Base-by-base conservation (phyloP, 1,140 invertebrate species). In the Phthorimaea operculella region DNA sequence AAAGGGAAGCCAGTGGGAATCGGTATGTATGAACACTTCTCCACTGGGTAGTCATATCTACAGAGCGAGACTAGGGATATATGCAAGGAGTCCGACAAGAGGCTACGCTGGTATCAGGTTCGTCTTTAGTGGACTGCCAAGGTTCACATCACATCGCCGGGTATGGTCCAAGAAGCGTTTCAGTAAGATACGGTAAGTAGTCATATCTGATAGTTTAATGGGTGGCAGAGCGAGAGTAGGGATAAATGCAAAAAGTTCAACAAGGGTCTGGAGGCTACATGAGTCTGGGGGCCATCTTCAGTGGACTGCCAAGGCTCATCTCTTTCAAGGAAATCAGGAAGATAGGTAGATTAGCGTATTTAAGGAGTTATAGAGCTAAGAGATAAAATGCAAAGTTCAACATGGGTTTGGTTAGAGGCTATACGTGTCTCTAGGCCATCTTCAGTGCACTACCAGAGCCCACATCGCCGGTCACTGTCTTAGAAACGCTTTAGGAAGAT, bases 181-280 rank as follows among this genome's bases (percentile, higher is more conserved):
- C 79, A 88, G 91, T 68, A 95, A 95, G 88, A 92, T 95, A 73
- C 90, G 93, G 93, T 94, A 78, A 57, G 55, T 48, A 54, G 55
- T 52, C 56, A 6, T n/a, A 45, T 45, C 14, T 45, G n/a, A n/a
- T n/a, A n/a, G n/a, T n/a, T n/a, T n/a, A n/a, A n/a, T n/a, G n/a
- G n/a, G n/a, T n/a, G n/a, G n/a, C n/a, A 28, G 21, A 28, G 21
- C 21, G 6, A 28, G 6, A 6, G 21, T 28, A 28, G 2, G 2
- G 21, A 28, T 28, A 2, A 94, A 67, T 94, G 91, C 75, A 91
- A 93, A 75, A 87, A 89, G 51, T 95, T 94, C 0, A 92, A 92
- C 57, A 94, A 95, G 67, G 95, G 95, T 0, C 74, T 94, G 56
- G 94, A 96, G 81, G 94, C 95, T 8, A 95, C 93, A 1, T 84